Conservation (phyloP, 2,113 vertebrate genomes). For the Perognathus longimembris region DNA sequence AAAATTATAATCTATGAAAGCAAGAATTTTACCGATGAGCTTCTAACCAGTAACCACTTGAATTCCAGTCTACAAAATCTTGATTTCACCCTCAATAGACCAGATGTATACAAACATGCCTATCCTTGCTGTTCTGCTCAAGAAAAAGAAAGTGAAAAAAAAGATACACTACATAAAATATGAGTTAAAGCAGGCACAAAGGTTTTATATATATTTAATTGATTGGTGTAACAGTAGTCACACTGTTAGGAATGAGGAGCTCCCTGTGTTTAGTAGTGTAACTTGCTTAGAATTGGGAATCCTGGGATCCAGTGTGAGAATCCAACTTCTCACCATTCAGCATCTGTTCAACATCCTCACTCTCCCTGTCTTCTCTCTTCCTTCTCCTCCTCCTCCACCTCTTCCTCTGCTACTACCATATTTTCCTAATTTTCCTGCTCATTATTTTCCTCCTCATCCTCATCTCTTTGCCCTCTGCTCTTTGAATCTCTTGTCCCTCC, state of each 20-base stretch:
- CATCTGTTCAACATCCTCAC: background rate
- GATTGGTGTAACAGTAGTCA: background rate
- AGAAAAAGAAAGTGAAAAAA: background rate
- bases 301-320: background rate
- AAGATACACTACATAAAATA: background rate
- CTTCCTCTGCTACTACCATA: no score
- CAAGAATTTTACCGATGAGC: constrained; percentile 34
- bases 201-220: background rate
- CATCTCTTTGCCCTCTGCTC: background rate
- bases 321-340: background rate
- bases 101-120: background rate
- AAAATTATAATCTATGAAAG: constrained; percentile 44
- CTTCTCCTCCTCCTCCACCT: no score
- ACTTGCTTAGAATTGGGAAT: background rate
- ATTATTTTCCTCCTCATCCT: no score
- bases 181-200: background rate
- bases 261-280: background rate
- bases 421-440: background rate
- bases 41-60: constrained; percentile 31
- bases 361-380: background rate
- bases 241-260: background rate
- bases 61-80: constrained; percentile 41
- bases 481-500: background rate
- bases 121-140: background rate
- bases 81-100: constrained; percentile 27